Percentiles rank a stretch among this genome's conserved stretches.
Evolutionary conservation across 2,888 invertebrate genomes (phyloP).

Genomic region (Resseliella maxima): DNA sequence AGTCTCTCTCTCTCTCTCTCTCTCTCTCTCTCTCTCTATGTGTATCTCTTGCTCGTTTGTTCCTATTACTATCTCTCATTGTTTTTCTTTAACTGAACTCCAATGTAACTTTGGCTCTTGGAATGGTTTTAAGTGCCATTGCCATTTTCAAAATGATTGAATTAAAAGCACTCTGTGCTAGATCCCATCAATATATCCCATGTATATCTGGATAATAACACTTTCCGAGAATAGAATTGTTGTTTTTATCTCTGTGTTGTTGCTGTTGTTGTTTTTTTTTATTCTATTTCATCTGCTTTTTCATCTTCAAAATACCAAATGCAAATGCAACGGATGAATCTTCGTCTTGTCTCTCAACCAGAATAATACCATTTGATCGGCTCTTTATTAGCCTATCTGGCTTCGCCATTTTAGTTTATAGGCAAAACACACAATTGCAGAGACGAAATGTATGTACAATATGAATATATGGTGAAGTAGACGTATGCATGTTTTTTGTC

Average conservation of each 20-base stretch:
- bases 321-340: slow-evolving; percentile 28
- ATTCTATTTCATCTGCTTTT: neutral
- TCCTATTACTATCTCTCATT: too few relatives aligned
- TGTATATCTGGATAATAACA: slow-evolving; percentile 1
- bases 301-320: neutral
- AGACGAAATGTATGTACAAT: neutral
- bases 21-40: too few relatives aligned
- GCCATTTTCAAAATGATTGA: neutral
- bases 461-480: slow-evolving; percentile 35
- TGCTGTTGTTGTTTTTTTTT: neutral
- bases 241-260: too few relatives aligned
- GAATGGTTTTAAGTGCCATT: neutral
- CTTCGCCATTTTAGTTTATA: too few relatives aligned
- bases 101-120: too few relatives aligned
- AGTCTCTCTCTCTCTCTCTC: too few relatives aligned
- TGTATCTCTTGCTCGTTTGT: too few relatives aligned
- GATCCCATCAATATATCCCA: neutral
- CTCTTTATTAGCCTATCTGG: neutral
- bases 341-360: neutral
- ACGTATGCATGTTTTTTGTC: neutral
- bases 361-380: neutral
- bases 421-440: neutral
- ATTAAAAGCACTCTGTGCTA: slow-evolving; percentile 13
- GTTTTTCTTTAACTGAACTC: too few relatives aligned
- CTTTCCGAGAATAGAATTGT: neutral